Base-by-base conservation (phyloP, 2,888 invertebrate species). In the Aricia artaxerxes region DNA sequence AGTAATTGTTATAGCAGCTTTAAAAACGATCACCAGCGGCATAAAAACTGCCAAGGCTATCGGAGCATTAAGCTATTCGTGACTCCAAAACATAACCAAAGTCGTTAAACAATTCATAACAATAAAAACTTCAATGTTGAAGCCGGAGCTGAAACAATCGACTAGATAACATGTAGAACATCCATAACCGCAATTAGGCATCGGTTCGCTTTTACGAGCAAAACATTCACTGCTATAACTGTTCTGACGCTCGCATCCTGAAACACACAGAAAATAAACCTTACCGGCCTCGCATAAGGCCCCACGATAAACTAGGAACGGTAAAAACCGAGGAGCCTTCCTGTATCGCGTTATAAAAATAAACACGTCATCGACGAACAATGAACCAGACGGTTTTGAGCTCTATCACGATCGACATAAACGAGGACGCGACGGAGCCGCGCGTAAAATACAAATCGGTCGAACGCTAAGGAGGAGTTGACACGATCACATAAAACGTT, bases 401-500 rank as follows among this genome's bases (percentile, higher is more conserved):
- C 81, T 80, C 79, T 85, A 85, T 81, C 9, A 0, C 57, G 5
- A 13, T 1, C 4, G 24, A 9, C 13, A 40, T 77, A 80, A 64
- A 82, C 60, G 79, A n/a, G 11, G 57, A n/a, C 72, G 31, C 4
- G 31, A 31, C 69, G 16, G 40, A 6, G 69, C n/a, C 13, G 60
- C 38, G 49, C 57, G 79, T 5, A 82, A 81, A 78, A 81, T 35
- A 69, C 84, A 87, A 86, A 82, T 86, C 83, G 88, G 81, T 77
- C 81, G 83, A 82, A 83, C 84, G 85, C 83, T 88, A 89, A 91
- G 91, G 89, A 90, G 90, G 90, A 90, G 88, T 86, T 90, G 89
- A 90, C 91, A 90, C 84, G 91, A 85, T 90, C 91, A 87, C 92
- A 92, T 92, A 92, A 92, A 92, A 92, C 89, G 89, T 87, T 93